These are phyloP conservation scores for Drosophila lini DNA, from an alignment of 1,140 invertebrate genomes.

Conservation along the genomic window DNA sequence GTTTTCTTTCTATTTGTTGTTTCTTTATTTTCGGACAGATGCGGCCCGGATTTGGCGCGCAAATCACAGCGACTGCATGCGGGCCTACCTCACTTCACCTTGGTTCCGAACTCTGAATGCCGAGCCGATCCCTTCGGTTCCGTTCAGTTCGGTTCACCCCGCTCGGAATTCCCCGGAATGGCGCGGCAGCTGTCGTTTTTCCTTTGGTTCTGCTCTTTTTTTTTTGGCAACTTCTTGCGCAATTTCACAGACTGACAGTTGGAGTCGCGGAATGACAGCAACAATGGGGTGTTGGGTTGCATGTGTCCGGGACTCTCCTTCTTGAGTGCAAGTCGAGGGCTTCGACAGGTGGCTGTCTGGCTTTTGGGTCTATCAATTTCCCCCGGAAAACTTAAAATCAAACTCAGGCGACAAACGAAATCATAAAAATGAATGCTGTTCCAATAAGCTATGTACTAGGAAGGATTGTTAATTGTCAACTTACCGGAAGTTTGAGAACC, in stretches of 20 bases:
- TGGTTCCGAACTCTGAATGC: conserved; percentile 1
- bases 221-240: conserved; percentile 70
- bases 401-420: conserved; percentile 45
- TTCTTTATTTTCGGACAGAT: conserved; percentile 46
- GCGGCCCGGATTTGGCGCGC: conserved; percentile 68
- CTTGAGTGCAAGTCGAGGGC: conserved; percentile 72
- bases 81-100: conserved; percentile 37
- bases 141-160: conserved; percentile 4
- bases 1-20: conserved; percentile 29
- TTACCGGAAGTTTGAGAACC: conserved; percentile 99
- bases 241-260: conserved; percentile 60
- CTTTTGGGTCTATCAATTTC: conserved; percentile 40
- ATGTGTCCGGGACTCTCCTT: conserved; percentile 52
- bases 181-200: conserved; percentile 49
- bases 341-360: conserved; percentile 68
- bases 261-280: conserved; percentile 52
- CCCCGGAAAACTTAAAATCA: conserved; percentile 4
- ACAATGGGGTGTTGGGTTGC: conserved; percentile 53
- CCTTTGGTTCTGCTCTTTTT: conserved; percentile 32
- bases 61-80: conserved; percentile 44
- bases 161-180: conserved; percentile 27
- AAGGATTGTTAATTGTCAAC: conserved; percentile 84
- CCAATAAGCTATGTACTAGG: conserved; percentile 25
- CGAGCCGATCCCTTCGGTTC: neutral
- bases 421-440: conserved; percentile 79